Conservation (phyloP, 2,888 invertebrate species). For the Catonia carolina region DNA sequence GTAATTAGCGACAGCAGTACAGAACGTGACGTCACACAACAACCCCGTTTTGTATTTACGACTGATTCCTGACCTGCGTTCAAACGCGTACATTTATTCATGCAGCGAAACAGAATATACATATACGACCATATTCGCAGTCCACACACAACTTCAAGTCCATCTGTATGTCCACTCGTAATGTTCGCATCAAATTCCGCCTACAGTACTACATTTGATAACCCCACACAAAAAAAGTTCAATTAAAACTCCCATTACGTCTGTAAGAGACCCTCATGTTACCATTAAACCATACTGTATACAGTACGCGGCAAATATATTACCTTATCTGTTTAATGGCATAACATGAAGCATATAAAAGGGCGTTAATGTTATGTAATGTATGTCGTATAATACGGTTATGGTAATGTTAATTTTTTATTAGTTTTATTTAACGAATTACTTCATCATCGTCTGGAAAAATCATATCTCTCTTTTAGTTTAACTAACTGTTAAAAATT, state of each 20-base stretch:
- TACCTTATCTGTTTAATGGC: too few species aligned
- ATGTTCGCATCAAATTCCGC: conserved; percentile 8
- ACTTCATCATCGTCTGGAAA: too few species aligned
- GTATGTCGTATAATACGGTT: too few species aligned
- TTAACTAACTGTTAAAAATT: too few species aligned
- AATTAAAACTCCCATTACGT: conserved; percentile 9
- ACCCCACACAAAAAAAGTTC: not conserved
- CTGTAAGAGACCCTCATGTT: not conserved
- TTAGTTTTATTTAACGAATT: too few species aligned
- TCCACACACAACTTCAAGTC: not conserved
- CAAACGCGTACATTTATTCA: not conserved
- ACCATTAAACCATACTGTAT: too few species aligned
- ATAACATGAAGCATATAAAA: too few species aligned
- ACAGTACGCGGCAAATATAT: too few species aligned
- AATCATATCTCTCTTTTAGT: too few species aligned
- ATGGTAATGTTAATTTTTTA: too few species aligned
- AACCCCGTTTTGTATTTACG: conserved; percentile 4
- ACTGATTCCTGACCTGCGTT: conserved; percentile 9
- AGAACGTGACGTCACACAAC: not conserved
- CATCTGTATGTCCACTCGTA: not conserved
- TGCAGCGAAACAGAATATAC: not conserved
- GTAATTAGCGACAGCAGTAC: conserved; percentile 3
- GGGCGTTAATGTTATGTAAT: too few species aligned
- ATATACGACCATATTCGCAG: not conserved
- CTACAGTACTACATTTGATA: not conserved